A percentile compares a stretch with the other conserved stretches of the same genome.
phyloP scores from a whole-genome alignment of 2,888 invertebrate species.

The Thereva nobilitata region DNA sequence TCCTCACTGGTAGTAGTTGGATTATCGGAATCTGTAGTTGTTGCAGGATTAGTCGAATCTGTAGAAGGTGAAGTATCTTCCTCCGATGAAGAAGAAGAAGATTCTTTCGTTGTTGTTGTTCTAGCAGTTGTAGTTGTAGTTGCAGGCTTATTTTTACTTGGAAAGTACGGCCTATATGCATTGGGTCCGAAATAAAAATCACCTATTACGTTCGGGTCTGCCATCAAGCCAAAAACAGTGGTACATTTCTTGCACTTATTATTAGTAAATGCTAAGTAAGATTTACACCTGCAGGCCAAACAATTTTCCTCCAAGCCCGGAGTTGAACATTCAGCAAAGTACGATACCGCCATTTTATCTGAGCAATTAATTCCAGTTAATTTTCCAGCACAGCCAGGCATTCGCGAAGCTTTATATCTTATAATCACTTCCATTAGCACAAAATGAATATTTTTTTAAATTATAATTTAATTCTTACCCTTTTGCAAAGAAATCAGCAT shows the following conservation, averaged over 20 bases:
- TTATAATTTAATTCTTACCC: conserved; percentile 23
- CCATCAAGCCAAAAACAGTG: no score
- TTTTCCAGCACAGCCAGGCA: conserved; percentile 40
- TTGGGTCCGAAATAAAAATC: no score
- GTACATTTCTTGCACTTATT: background rate
- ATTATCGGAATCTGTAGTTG: no score
- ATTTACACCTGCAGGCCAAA: background rate
- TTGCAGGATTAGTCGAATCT: no score
- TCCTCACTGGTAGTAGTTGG: no score
- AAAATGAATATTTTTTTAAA: background rate
- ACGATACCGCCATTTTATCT: conserved; percentile 38
- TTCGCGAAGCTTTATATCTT: background rate
- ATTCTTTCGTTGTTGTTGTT: no score
- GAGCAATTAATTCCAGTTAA: conserved; percentile 31
- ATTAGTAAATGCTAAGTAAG: background rate
- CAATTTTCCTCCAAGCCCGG: conserved; percentile 25
- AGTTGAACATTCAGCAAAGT: conserved; percentile 40
- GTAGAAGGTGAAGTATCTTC: no score
- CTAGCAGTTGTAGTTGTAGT: no score
- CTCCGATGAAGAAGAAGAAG: no score
- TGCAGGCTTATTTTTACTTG: no score
- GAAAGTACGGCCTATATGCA: no score
- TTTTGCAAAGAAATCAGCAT: conserved; percentile 42
- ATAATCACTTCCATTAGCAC: background rate
- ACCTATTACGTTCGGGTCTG: no score